Evolutionary conservation across 2,113 vertebrate species (phyloP).

Genomic region (Daphoenositta chrysoptera): DNA sequence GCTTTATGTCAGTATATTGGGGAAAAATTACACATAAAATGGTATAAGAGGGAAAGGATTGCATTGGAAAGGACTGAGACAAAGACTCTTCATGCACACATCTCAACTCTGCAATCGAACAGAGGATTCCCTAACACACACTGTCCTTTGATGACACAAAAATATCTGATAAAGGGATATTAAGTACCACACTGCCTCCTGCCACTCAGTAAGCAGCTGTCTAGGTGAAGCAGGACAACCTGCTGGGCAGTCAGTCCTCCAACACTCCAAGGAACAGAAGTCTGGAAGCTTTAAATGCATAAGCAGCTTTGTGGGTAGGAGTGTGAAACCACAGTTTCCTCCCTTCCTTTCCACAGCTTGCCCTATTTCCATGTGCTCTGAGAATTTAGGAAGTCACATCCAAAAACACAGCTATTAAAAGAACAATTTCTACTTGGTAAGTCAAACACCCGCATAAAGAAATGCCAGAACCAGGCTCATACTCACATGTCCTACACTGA

Average conservation of each 20-base stretch:
- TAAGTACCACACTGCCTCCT: neutral
- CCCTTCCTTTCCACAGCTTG: neutral
- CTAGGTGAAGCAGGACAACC: neutral
- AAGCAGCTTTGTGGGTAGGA: neutral
- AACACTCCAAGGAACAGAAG: neutral
- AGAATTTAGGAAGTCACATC: neutral
- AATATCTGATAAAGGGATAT: neutral
- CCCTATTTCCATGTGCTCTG: neutral
- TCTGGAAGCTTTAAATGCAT: neutral
- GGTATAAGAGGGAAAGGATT: neutral
- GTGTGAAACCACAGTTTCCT: constrained; percentile 32
- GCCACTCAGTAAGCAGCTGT: neutral
- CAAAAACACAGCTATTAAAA: neutral
- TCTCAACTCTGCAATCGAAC: neutral
- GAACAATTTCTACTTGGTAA: neutral
- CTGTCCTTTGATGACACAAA: neutral
- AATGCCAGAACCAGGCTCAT: neutral
- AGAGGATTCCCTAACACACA: neutral
- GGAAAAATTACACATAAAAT: neutral
- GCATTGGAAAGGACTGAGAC: neutral
- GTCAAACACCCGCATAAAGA: neutral
- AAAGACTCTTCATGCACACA: neutral
- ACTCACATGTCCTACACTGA: neutral
- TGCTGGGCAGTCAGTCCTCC: neutral
- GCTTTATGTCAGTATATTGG: neutral